Evolutionary conservation across 2,797 vertebrate genomes (phyloP), one percentile per base, ranked within the genome.

Genomic region (Falco berigora): DNA sequence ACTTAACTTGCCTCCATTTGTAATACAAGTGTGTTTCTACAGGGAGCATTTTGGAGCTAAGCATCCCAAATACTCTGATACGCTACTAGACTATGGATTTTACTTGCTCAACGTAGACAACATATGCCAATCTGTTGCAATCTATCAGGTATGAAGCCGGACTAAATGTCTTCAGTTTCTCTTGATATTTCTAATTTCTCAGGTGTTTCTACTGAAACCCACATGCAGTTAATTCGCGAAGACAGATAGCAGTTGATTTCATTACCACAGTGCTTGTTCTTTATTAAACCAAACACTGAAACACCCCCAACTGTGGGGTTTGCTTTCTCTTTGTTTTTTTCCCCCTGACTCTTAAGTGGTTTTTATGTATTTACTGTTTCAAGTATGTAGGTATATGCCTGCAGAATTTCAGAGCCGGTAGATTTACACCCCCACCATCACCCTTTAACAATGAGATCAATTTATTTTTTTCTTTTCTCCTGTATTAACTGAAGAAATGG

Each of bases 61-160:
- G 96, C 99, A 99, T 97, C 99, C 99, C 79, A 99, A 99, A 96
- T 99, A 99, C 92, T 99, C 99, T 1, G 99, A 99, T 96, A 99
- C 99, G 2, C 98, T 99, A 88, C 98, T 99, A 97, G 99, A 99
- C 98, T 99, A 99, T 91, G 99, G 99, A 79, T 99, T 99, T 98
- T 99, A 99, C 98, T 98, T 99, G 95, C 98, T 99, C 97, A 99
- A 99, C 38, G 99, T 99, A 98, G 99, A 99, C 98, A 99, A 99
- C 96, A 99, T 99, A 96, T 99, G 99, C 98, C 99, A 99, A 62
- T 99, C 99, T 36, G 99, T 99, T 94, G 99, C 99, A 82, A 99
- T 99, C 98, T 99, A 99, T 98, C 99, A 99, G 99, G 99, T 99
- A 97, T 47, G 98, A 88, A 86, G 88, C 72, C 64, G 32, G 36